Percentiles rank a stretch among this genome's conserved stretches.
Conservation (phyloP, 2,888 invertebrate species). For the Cataglyphis livida region DNA sequence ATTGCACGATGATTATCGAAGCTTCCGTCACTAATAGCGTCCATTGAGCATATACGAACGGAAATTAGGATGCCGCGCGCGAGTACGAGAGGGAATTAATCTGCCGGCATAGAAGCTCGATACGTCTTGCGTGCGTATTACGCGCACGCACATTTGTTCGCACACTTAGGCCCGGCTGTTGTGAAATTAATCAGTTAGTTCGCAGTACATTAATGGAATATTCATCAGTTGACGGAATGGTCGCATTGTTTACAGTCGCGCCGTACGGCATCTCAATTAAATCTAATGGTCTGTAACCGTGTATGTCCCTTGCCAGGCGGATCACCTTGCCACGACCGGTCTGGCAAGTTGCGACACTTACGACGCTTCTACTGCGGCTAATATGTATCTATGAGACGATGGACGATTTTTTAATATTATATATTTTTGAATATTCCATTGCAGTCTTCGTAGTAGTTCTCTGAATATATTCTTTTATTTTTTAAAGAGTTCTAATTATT, state of each 20-base stretch:
- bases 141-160: conserved; percentile 27
- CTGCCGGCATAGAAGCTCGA: neutral
- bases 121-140: conserved; percentile 18
- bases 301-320: conserved; percentile 27
- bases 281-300: conserved; percentile 52
- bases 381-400: neutral
- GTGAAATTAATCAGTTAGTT: conserved; percentile 51
- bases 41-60: conserved; percentile 6
- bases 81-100: conserved; percentile 26
- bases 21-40: conserved; percentile 5
- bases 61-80: conserved; percentile 38
- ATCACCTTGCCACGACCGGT: conserved; percentile 47
- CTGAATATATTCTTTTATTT: neutral
- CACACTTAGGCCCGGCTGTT: conserved; percentile 34
- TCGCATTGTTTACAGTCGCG: conserved; percentile 21
- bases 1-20: conserved; percentile 33
- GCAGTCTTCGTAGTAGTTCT: neutral
- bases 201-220: conserved; percentile 49
- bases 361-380: neutral
- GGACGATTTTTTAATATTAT: neutral
- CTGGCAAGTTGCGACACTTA: conserved; percentile 25
- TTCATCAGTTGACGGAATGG: conserved; percentile 43
- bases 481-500: too few species aligned
- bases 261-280: conserved; percentile 48
- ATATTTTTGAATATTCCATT: neutral